Percentiles rank a stretch among this genome's conserved stretches.
phyloP scores from a whole-genome alignment of 2,797 vertebrate genomes.

The Danio albolineatus region DNA sequence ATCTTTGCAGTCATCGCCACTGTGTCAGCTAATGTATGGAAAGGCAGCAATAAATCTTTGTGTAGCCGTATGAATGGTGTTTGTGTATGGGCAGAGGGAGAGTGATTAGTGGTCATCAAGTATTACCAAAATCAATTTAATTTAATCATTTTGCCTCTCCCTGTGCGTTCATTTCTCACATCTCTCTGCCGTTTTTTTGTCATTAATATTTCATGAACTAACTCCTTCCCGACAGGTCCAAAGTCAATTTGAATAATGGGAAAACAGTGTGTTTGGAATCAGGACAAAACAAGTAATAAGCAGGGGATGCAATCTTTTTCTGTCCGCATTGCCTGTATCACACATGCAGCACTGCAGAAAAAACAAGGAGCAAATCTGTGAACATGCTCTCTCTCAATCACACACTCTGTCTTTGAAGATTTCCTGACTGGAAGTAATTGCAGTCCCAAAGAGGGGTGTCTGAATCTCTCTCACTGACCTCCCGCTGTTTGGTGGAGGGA shows the following conservation, averaged over 20 bases:
- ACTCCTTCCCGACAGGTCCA: slow-evolving; percentile 28
- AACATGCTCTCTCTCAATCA: slow-evolving; percentile 38
- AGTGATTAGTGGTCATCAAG: slow-evolving; percentile 36
- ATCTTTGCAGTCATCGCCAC: slow-evolving; percentile 23
- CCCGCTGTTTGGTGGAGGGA: slow-evolving; percentile 41
- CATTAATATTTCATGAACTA: slow-evolving; percentile 56
- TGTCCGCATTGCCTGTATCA: background rate
- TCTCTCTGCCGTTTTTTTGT: slow-evolving; percentile 30
- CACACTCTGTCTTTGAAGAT: slow-evolving; percentile 40
- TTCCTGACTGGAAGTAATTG: slow-evolving; percentile 48
- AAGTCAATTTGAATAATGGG: slow-evolving; percentile 43
- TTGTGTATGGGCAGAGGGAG: slow-evolving; percentile 13
- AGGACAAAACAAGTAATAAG: slow-evolving; percentile 26
- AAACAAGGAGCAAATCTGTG: slow-evolving; percentile 13
- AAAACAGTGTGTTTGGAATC: slow-evolving; percentile 16
- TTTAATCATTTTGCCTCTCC: slow-evolving; percentile 50
- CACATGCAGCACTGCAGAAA: background rate
- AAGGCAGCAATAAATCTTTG: slow-evolving; percentile 53
- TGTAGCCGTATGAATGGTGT: background rate
- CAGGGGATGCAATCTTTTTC: slow-evolving; percentile 8
- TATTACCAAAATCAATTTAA: slow-evolving; percentile 61
- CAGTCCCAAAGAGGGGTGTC: slow-evolving; percentile 39
- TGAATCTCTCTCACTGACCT: slow-evolving; percentile 46
- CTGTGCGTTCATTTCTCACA: slow-evolving; percentile 39
- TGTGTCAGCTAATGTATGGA: slow-evolving; percentile 42